phyloP scores from a whole-genome alignment of 1,140 invertebrate genomes.

The Drosophila truncata region DNA sequence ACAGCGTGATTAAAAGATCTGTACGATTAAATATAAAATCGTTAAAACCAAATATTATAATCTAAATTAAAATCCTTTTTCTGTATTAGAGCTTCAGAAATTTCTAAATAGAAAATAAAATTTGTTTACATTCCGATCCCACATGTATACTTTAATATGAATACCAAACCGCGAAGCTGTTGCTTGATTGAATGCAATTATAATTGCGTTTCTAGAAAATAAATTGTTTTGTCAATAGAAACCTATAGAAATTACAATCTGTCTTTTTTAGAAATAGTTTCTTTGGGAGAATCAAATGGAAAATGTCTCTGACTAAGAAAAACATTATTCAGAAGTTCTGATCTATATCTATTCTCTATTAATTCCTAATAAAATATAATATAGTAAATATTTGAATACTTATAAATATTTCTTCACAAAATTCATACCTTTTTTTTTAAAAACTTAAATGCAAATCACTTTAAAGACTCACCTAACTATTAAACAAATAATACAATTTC shows the following conservation, averaged over 20 bases:
- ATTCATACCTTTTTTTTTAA: not conserved
- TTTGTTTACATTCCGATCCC: no score
- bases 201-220: no score
- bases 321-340: no score
- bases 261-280: no score
- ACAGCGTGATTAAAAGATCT: not conserved
- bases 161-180: no score
- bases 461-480: not conserved
- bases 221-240: no score
- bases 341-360: no score
- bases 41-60: not conserved
- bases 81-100: not conserved
- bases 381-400: no score
- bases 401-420: not conserved
- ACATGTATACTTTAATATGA: not conserved
- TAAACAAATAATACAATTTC: conserved; percentile 18
- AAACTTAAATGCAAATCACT: not conserved
- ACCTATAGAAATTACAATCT: no score
- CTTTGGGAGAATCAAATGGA: no score
- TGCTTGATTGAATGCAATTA: conserved; percentile 1
- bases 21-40: not conserved
- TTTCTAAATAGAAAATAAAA: not conserved
- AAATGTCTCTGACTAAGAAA: no score
- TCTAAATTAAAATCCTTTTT: not conserved
- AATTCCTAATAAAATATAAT: no score